phyloP scores from a whole-genome alignment of 2,888 invertebrate genomes.

The Spodoptera littoralis region DNA sequence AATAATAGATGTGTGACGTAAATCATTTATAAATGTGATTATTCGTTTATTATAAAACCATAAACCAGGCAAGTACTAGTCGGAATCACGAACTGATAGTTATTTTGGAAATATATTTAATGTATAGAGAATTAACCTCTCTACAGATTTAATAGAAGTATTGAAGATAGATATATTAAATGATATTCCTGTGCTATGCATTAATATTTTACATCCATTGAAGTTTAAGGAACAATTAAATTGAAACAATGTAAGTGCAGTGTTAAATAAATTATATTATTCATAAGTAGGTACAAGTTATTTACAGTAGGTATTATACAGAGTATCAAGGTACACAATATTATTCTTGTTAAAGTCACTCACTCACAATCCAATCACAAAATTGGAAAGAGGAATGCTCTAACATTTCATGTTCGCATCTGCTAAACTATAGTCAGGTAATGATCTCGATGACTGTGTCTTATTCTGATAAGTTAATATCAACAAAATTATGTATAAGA shows the following conservation, averaged over 20 bases:
- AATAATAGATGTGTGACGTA: no score
- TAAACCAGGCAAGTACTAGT: not conserved
- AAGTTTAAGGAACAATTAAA: conserved; percentile 2
- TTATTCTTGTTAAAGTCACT: conserved; percentile 21
- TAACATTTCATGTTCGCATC: conserved; percentile 48
- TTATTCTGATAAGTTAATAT: conserved; percentile 70
- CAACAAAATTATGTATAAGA: conserved; percentile 75
- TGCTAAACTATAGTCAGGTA: conserved; percentile 67
- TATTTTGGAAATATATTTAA: no score
- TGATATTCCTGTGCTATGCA: no score
- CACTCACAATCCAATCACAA: conserved; percentile 22
- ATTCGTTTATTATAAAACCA: no score
- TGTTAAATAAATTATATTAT: conserved; percentile 41
- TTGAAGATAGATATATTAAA: no score
- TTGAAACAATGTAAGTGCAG: conserved; percentile 19
- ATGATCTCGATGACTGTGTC: conserved; percentile 61
- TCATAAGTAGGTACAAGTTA: conserved; percentile 14
- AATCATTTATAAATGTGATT: no score
- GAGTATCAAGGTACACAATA: conserved; percentile 23
- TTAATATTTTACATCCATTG: no score
- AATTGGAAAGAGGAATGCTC: conserved; percentile 24
- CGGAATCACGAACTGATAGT: no score
- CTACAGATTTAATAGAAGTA: no score
- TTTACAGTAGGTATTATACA: not conserved
- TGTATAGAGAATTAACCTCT: no score